Evolutionary conservation across 2,888 invertebrate species (phyloP), one percentile per base, ranked within the genome.

Genomic region (Cataglyphis livida): DNA sequence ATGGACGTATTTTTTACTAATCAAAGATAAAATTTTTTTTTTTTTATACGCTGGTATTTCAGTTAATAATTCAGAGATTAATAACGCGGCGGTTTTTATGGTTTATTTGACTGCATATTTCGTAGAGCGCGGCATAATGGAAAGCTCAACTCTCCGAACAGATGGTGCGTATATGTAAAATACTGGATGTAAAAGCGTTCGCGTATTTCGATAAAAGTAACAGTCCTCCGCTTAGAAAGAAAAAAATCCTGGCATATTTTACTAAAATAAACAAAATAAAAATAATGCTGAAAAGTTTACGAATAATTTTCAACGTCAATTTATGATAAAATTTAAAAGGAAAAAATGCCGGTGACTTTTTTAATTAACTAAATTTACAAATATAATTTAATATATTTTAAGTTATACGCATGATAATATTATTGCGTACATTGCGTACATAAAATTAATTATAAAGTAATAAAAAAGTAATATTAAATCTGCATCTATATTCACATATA

Each of bases 81-180:
- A 89, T 89, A 89, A 78, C 75, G 70, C 78, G 76, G 38, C 32
- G 87, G 84, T 88, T 84, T 71, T 82, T 75, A 85, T 68, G 85
- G 85, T 84, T 87, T 86, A 78, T 85, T 86, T 85, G 81, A 57
- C 48, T 66, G 41, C 78, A 61, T 78, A 71, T 75, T 59, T 61
- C 82, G 74, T 38, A 51, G 6, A n/a, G 35, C 32, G 65, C 25
- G 38, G 35, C 35, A 62, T 62, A 66, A 66, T 71, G 70, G 79
- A 85, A 83, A 83, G 66, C 57, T 10, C 64, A 51, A 25, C 75
- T 62, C 75, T 62, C 44, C 76, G 81, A 41, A 59, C 75, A 79
- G 82, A 68, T 79, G 82, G 64, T 35, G 71, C 85, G 62, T 82
- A 44, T 61, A 64, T 44, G 61, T 44, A 65, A 79, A 78, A 62